Evolutionary conservation across 2,797 vertebrate genomes (phyloP).

Genomic region (Enteromius anoplus): DNA sequence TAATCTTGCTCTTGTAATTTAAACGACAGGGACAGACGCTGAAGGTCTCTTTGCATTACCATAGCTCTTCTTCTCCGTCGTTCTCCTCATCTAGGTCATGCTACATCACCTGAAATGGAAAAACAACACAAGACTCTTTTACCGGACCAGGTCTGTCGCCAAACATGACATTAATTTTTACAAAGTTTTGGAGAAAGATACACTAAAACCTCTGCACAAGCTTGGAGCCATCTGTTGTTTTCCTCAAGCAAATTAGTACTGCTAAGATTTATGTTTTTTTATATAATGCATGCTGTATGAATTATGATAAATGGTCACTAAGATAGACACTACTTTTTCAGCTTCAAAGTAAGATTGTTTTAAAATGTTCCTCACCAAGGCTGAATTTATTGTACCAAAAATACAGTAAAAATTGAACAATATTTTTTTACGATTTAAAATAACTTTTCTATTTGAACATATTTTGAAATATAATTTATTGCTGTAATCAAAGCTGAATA

Average conservation of each 20-base stretch:
- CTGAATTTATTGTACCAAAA: background rate
- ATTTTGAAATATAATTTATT: background rate
- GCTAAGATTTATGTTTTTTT: constrained; percentile 13
- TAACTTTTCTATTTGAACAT: background rate
- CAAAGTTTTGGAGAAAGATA: constrained; percentile 27
- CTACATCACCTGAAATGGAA: constrained; percentile 19
- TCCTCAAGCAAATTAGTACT: background rate
- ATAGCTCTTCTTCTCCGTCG: constrained; percentile 23
- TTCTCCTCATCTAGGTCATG: background rate
- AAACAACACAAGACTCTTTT: constrained; percentile 19
- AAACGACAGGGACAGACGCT: constrained; percentile 49
- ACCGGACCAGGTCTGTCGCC: constrained; percentile 4
- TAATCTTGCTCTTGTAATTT: constrained; percentile 56
- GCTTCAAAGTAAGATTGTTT: background rate
- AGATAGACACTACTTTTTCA: background rate
- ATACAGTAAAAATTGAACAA: background rate
- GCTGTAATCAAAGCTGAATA: background rate
- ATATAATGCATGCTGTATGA: background rate
- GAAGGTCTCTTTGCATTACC: constrained; percentile 41
- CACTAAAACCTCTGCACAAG: constrained; percentile 9
- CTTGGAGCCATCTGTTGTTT: constrained; percentile 23
- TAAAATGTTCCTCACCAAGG: background rate
- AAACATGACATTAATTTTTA: constrained; percentile 30
- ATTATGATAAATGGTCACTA: background rate
- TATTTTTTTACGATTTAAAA: background rate